Base-by-base conservation (phyloP, 2,888 invertebrate genomes). In the Netelia fuscicornis region DNA sequence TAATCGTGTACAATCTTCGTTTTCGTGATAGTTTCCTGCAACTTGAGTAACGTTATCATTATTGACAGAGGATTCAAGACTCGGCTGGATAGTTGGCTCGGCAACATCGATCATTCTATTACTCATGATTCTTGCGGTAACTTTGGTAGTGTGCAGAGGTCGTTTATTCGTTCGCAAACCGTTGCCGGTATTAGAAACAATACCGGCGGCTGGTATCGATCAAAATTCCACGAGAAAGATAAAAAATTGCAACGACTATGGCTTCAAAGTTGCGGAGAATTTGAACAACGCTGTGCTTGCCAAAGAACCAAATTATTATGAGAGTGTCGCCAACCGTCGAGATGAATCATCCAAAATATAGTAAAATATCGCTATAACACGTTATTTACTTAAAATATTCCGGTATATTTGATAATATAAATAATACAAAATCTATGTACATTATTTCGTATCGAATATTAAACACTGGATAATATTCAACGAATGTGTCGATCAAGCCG, bases 81-180 rank as follows among this genome's bases (percentile, higher is more conserved):
- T 94, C 5, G 92, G 92, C 71, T 93, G 93, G 93, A 90, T 93
- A 13, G 93, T 93, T 11, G 93, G 93, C n/a, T 91, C 92, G 1
- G 79, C 92, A 52, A 93, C 93, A 2, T 90, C 92, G 1, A 62
- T 92, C 30, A 90, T 92, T 37, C 84, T 93, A 13, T 90, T 93
- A 23, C 87, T 93, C 13, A 88, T 93, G 87, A 93, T 93, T 54
- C 88, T 91, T 5, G 88, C 92, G 1, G 93, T 93, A 0, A 93
- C 92, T 1, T 52, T 93, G 54, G 92, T 93, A 1, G 92, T 94
- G 0, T 93, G 90, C 80, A 92, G 90, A 74, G 89, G 90, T 10
- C 90, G 90, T 9, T 86, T 92, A 10, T 92, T 92, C 56, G 84
- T 87, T 0, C 83, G 87, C 25, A 91, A 89, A 25, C 86, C 89